Evolutionary conservation across 2,797 vertebrate species (phyloP).

Genomic region (Parauchenoglanis punctatus): DNA sequence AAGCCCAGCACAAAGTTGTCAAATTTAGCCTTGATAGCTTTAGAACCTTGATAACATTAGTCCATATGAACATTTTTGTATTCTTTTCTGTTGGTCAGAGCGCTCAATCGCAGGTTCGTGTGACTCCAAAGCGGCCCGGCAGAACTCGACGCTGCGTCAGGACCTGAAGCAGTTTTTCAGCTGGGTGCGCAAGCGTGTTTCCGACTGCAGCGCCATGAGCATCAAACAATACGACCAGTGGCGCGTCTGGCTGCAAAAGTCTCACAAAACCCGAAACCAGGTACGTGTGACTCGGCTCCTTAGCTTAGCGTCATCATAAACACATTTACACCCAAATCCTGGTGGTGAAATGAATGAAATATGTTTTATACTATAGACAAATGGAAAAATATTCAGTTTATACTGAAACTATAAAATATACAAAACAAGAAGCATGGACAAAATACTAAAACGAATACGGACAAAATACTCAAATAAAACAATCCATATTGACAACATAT

Average conservation of each 20-base stretch:
- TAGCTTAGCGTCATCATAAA: neutral
- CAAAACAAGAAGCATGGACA: neutral
- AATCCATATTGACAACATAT: neutral
- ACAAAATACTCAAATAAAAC: neutral
- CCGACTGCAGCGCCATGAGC: conserved; percentile 93
- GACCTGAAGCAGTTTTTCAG: conserved; percentile 99
- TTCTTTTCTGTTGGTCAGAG: conserved; percentile 67
- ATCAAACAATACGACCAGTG: conserved; percentile 99
- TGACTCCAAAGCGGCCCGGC: conserved; percentile 74
- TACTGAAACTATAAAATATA: neutral
- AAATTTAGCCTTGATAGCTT: neutral
- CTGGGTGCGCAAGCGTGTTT: conserved; percentile 95
- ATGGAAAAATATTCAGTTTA: no score
- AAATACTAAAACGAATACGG: neutral
- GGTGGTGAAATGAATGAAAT: neutral
- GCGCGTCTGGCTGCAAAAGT: conserved; percentile 97
- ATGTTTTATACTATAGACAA: neutral
- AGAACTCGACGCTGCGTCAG: conserved; percentile 90
- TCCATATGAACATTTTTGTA: neutral
- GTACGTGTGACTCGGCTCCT: conserved; percentile 78
- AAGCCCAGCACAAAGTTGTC: neutral
- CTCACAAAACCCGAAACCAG: conserved; percentile 97
- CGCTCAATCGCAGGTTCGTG: conserved; percentile 77
- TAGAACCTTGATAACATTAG: no score
- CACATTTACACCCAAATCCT: neutral